Conservation (phyloP, 1,140 invertebrate species). For the Lineus longissimus region DNA sequence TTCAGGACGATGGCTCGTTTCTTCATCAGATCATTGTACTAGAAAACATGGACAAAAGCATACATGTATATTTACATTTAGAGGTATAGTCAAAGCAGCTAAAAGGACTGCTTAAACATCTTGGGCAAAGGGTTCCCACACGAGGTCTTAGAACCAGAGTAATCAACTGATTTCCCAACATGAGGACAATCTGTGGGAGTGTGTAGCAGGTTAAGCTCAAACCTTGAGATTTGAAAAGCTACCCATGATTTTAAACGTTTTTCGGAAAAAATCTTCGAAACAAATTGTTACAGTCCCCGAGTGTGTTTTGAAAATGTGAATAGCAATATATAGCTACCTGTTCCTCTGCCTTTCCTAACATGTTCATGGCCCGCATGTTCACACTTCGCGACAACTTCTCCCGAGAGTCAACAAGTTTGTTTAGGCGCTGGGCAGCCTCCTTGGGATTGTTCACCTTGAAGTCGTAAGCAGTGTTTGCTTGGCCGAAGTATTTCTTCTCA, state of each 20-base stretch:
- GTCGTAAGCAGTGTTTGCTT: constrained; percentile 61
- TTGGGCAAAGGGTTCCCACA: not conserved
- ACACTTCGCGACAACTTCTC: constrained; percentile 74
- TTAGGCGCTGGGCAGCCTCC: constrained; percentile 60
- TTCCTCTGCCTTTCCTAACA: constrained; percentile 82
- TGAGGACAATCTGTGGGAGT: not conserved
- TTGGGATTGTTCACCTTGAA: constrained; percentile 60
- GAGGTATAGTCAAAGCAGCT: not conserved
- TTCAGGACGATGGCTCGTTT: constrained; percentile 81
- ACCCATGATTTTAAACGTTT: too few relatives aligned
- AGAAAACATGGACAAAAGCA: constrained; percentile 21
- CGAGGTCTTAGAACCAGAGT: too few relatives aligned
- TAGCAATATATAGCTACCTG: too few relatives aligned
- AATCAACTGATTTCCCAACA: too few relatives aligned
- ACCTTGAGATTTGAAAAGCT: too few relatives aligned
- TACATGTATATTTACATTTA: not conserved
- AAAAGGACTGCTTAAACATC: not conserved
- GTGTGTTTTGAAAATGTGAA: too few relatives aligned
- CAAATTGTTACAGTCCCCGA: too few relatives aligned
- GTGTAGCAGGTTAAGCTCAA: too few relatives aligned
- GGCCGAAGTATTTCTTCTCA: constrained; percentile 76
- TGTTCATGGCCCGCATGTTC: constrained; percentile 80
- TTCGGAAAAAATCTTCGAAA: too few relatives aligned
- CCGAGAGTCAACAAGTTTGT: constrained; percentile 64
- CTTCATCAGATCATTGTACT: constrained; percentile 74